phyloP scores from a whole-genome alignment of 1,140 invertebrate species.

The Drosophila kikkawai region DNA sequence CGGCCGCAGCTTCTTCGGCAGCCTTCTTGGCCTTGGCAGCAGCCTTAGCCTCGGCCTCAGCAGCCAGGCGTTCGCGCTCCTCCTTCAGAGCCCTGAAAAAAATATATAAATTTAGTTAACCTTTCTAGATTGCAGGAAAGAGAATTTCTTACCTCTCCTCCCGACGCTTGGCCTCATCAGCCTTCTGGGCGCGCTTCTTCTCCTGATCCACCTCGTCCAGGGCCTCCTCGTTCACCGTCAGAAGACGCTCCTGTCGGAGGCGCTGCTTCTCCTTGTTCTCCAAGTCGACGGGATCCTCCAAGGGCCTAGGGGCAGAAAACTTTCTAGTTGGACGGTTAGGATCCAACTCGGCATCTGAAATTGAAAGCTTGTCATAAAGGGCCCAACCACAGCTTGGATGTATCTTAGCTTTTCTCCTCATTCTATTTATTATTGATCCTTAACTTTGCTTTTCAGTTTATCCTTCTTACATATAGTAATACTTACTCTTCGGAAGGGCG shows the following conservation, averaged over 20 bases:
- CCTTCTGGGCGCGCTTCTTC: conserved; percentile 86
- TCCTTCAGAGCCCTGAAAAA: conserved; percentile 48
- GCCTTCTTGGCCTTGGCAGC: conserved; percentile 43
- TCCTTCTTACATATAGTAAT: conserved; percentile 31
- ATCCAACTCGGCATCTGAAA: conserved; percentile 86
- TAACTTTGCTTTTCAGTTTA: not conserved
- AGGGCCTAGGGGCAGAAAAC: conserved; percentile 87
- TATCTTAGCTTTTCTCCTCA: conserved; percentile 1
- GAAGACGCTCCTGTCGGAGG: conserved; percentile 85
- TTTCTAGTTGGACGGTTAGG: conserved; percentile 88
- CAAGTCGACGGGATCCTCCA: conserved; percentile 86
- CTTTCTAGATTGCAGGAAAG: not conserved
- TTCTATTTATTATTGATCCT: conserved; percentile 3
- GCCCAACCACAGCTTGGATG: not conserved
- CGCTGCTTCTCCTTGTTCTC: conserved; percentile 86
- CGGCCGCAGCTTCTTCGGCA: conserved; percentile 32
- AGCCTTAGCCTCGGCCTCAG: conserved; percentile 82
- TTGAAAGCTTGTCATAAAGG: conserved; percentile 35
- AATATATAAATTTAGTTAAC: not conserved
- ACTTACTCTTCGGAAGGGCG: conserved; percentile 53
- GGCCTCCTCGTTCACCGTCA: conserved; percentile 84
- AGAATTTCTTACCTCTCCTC: conserved; percentile 86
- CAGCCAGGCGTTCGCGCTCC: conserved; percentile 48
- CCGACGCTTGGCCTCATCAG: conserved; percentile 87
- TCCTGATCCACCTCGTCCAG: conserved; percentile 86